phyloP scores from a whole-genome alignment of 2,888 invertebrate genomes.

The Andrena flavipes region DNA sequence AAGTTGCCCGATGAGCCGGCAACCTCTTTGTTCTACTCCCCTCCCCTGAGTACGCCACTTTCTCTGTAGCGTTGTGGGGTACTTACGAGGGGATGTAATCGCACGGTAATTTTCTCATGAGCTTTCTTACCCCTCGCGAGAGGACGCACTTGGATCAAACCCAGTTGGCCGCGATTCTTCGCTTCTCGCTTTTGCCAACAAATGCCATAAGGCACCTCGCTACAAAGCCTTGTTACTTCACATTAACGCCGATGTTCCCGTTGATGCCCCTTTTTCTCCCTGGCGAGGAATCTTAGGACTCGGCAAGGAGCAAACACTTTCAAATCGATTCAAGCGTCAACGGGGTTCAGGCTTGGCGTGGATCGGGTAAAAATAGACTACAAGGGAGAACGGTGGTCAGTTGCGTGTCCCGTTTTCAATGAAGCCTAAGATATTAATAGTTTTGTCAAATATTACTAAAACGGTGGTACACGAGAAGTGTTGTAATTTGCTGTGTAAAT shows the following conservation, averaged over 20 bases:
- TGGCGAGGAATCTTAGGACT: constrained; percentile 35
- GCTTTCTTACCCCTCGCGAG: constrained; percentile 69
- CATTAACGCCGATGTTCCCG: constrained; percentile 53
- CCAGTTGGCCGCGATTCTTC: constrained; percentile 79
- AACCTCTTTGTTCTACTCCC: constrained; percentile 31
- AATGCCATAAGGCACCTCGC: constrained; percentile 70
- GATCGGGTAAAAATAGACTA: constrained; percentile 40
- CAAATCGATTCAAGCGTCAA: constrained; percentile 30
- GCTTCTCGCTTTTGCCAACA: constrained; percentile 77
- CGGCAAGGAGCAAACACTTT: constrained; percentile 47
- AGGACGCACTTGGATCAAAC: constrained; percentile 78
- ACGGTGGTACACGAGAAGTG: too few species aligned
- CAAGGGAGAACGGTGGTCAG: background rate
- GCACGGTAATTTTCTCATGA: constrained; percentile 80
- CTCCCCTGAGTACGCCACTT: constrained; percentile 44
- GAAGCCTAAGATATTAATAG: background rate
- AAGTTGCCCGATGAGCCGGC: constrained; percentile 35
- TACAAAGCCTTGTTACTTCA: constrained; percentile 58
- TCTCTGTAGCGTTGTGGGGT: constrained; percentile 52
- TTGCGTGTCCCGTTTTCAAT: background rate
- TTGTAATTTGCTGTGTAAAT: background rate
- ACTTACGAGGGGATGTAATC: constrained; percentile 76
- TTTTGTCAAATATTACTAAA: background rate
- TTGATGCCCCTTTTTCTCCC: constrained; percentile 33
- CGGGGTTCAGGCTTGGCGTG: background rate